Percentiles rank a stretch among this genome's conserved stretches.
Evolutionary conservation across 2,888 invertebrate genomes (phyloP).

Genomic region (Drosophila ustulata): DNA sequence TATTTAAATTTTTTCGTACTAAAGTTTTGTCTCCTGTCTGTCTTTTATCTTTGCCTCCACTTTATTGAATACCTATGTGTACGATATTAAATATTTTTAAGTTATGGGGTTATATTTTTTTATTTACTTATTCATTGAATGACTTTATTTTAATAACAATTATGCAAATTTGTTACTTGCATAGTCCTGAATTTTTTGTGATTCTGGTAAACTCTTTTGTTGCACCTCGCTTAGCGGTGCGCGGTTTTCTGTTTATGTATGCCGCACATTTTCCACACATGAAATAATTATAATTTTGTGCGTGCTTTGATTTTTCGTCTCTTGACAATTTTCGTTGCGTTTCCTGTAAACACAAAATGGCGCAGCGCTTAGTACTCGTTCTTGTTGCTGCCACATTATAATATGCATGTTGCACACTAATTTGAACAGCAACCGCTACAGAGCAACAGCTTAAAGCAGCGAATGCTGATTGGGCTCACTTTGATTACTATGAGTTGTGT

Average conservation of each 20-base stretch:
- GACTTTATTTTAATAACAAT: too few species aligned
- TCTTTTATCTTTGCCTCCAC: too few species aligned
- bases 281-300: conserved; percentile 77
- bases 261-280: conserved; percentile 67
- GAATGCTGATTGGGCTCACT: conserved; percentile 37
- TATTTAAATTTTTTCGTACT: too few species aligned
- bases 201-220: conserved; percentile 15
- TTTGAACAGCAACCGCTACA: conserved; percentile 38
- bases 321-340: conserved; percentile 68
- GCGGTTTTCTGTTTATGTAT: conserved; percentile 56
- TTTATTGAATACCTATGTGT: too few species aligned
- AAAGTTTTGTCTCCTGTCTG: too few species aligned
- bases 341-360: conserved; percentile 64
- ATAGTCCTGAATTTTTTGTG: background rate
- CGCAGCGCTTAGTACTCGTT: conserved; percentile 33
- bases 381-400: conserved; percentile 30
- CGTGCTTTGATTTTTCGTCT: conserved; percentile 74
- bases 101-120: too few species aligned
- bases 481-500: conserved; percentile 45
- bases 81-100: too few species aligned
- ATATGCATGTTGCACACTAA: conserved; percentile 33
- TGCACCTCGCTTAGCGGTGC: conserved; percentile 37
- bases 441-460: conserved; percentile 51
- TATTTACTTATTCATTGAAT: too few species aligned
- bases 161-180: too few species aligned